These are phyloP conservation scores for Ceratothoa steindachneri DNA, from an alignment of 2,888 invertebrate genomes.

Conservation along the genomic window DNA sequence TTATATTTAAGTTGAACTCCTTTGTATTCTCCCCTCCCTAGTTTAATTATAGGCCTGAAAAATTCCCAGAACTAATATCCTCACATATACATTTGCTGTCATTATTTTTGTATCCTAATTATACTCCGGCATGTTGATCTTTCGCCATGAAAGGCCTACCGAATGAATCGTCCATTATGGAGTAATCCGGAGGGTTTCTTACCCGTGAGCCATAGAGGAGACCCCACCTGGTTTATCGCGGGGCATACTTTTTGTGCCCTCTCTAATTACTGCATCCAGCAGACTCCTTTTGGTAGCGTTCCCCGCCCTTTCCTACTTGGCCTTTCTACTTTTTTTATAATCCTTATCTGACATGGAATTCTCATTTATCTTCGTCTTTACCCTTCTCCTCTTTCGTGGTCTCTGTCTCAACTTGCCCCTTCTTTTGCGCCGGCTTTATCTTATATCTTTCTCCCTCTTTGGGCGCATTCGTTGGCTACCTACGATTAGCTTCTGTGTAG, in stretches of 20 bases:
- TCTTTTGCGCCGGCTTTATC: constrained; percentile 3
- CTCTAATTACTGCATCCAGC: constrained; percentile 11
- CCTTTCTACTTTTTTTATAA: background rate
- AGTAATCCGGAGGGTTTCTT: constrained; percentile 10
- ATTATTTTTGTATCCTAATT: constrained; percentile 13
- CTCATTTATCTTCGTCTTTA: constrained; percentile 12
- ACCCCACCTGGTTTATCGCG: constrained; percentile 11
- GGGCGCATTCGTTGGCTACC: background rate
- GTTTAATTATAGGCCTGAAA: constrained; percentile 8
- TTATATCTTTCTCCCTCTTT: constrained; percentile 12
- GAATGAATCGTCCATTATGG: constrained; percentile 8
- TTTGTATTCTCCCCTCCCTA: too few species aligned
- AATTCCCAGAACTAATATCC: constrained; percentile 5
- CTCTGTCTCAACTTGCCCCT: constrained; percentile 11
- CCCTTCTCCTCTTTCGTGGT: background rate
- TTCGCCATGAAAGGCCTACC: constrained; percentile 4
- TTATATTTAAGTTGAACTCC: too few species aligned
- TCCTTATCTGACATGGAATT: background rate
- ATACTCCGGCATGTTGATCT: constrained; percentile 10
- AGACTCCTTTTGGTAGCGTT: background rate
- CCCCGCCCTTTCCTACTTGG: constrained; percentile 2
- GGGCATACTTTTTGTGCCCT: background rate
- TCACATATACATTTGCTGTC: constrained; percentile 10
- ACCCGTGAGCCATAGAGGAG: constrained; percentile 2
- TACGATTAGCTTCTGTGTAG: background rate